Base-by-base conservation (phyloP, 2,888 invertebrate genomes). In the Hydriomena furcata region DNA sequence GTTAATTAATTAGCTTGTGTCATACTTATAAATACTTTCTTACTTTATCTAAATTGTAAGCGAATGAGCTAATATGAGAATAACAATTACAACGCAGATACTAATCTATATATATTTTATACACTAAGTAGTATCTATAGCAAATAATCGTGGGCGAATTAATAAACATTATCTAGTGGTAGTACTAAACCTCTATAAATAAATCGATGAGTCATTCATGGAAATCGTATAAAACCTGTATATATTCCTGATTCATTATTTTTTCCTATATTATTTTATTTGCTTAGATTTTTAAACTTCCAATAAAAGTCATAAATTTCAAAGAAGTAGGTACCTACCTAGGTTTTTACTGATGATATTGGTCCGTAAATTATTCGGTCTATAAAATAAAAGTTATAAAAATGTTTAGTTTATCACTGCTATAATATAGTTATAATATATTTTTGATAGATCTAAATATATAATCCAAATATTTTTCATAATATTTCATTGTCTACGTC, bases 151-250 rank as follows among this genome's bases (percentile, higher is more conserved):
- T 50, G 44, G 28, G 44, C 38, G 44, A 50, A 41, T 41, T 42
- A 50, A 44, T 44, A 45, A 52, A 47, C 55, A 44, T 53, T 58
- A 53, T 58, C 52, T 51, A 46, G 52, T 38, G 24, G 43, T 55
- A 53, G 49, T 48, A 46, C 31, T 42, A 44, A 52, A 27, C 47
- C 21, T 51, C 55, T 60, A 56, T 56, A 44, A 55, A 56, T 56
- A 55, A 25, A 24, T 28, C 36, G 12, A 44, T 59, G 58, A 61
- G 7, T 61, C 56, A 61, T 48, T 27, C 41, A 45, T 54, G 45
- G 37, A 52, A 58, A 43, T 50, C 11, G 21, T 40, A 23, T 41
- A 43, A 57, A 60, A 53, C 47, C 43, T 30, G 41, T 50, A 43
- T 37, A 45, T 47, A 37, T 21, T 38, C 42, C 47, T 57, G 54